These are phyloP conservation scores for Garra rufa DNA, from an alignment of 2,113 vertebrate species.

Conservation along the genomic window DNA sequence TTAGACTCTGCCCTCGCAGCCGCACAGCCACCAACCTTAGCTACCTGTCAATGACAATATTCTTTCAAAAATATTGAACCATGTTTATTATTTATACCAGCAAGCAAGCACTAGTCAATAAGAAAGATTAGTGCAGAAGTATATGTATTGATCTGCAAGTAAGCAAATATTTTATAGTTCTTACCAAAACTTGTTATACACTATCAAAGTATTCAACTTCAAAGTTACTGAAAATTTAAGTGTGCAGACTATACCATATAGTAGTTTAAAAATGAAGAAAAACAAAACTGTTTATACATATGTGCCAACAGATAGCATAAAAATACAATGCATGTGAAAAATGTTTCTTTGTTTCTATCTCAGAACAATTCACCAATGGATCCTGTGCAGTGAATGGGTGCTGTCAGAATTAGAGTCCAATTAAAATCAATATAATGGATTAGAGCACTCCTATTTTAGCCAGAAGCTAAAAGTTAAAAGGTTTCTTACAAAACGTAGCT, in stretches of 20 bases:
- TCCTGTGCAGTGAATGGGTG: too few relatives aligned
- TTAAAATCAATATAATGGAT: too few relatives aligned
- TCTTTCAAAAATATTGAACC: not conserved
- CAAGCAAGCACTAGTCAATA: not conserved
- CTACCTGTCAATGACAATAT: slow-evolving; percentile 59
- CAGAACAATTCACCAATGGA: too few relatives aligned
- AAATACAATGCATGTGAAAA: not conserved
- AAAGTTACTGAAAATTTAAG: not conserved
- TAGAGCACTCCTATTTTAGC: too few relatives aligned
- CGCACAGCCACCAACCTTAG: slow-evolving; percentile 67
- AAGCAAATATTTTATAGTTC: not conserved
- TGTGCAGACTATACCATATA: too few relatives aligned
- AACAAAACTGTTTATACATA: not conserved
- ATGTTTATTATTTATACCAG: not conserved
- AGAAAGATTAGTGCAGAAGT: too few relatives aligned
- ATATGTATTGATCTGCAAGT: not conserved
- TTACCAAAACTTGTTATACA: not conserved
- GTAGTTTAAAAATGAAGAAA: not conserved
- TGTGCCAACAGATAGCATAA: too few relatives aligned
- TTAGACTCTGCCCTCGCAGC: slow-evolving; percentile 66
- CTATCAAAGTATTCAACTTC: too few relatives aligned
- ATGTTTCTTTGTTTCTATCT: too few relatives aligned
- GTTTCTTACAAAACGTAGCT: not conserved
- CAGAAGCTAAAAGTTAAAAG: not conserved
- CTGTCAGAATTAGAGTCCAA: too few relatives aligned